Conservation (phyloP, 2,888 invertebrate genomes). For the Digitonthophagus gazella region DNA sequence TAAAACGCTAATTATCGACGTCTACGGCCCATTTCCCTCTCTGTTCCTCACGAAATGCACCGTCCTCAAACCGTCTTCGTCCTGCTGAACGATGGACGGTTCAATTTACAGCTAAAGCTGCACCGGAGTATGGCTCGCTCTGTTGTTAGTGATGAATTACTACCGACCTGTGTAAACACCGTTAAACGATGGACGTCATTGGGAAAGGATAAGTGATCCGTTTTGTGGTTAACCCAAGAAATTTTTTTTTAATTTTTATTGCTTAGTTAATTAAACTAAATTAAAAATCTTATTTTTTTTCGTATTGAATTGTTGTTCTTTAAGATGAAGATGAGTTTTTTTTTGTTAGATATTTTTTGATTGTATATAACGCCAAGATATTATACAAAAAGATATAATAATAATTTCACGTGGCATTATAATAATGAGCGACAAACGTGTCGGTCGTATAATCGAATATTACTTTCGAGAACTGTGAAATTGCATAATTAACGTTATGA, state of each 20-base stretch:
- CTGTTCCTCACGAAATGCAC: neutral
- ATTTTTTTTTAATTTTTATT: neutral
- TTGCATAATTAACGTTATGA: neutral
- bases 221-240: neutral
- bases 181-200: constrained; percentile 8
- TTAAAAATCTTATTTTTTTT: too few species aligned
- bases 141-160: constrained; percentile 12
- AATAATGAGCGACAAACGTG: too few species aligned
- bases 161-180: constrained; percentile 7
- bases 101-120: constrained; percentile 11
- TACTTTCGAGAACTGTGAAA: neutral
- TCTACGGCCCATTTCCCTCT: constrained; percentile 6
- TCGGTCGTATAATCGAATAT: neutral
- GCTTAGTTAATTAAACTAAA: too few species aligned
- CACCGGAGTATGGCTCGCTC: neutral
- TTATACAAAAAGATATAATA: neutral
- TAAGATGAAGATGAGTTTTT: too few species aligned
- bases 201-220: constrained; percentile 8
- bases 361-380: neutral
- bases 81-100: constrained; percentile 1
- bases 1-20: constrained; percentile 24
- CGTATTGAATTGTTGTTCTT: neutral
- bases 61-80: neutral
- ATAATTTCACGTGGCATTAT: neutral
- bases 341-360: too few species aligned